These are phyloP conservation scores for Danio choprae DNA, from an alignment of 2,797 vertebrate genomes.

Conservation along the genomic window DNA sequence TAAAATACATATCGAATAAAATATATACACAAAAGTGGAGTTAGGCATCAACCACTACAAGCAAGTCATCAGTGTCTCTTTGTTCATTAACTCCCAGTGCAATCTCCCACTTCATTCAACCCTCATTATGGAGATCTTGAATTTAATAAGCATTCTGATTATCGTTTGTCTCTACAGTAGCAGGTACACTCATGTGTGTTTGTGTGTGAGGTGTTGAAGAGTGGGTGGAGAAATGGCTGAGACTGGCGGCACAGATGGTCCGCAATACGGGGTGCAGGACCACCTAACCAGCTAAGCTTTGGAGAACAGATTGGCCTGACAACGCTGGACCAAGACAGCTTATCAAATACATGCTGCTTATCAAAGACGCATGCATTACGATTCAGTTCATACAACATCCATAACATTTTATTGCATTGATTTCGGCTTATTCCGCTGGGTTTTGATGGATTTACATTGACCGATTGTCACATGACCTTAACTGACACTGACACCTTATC, in stretches of 20 bases:
- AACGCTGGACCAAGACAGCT: slow-evolving; percentile 36
- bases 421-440: no score
- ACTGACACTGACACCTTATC: neutral
- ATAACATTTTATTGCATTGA: neutral
- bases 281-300: slow-evolving; percentile 65
- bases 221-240: slow-evolving; percentile 36
- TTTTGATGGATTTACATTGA: neutral
- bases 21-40: neutral
- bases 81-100: neutral
- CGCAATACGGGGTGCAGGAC: slow-evolving; percentile 73
- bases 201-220: slow-evolving; percentile 4
- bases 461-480: neutral
- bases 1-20: neutral
- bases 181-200: slow-evolving; percentile 8
- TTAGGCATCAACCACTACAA: neutral
- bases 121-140: neutral
- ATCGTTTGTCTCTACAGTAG: neutral
- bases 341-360: slow-evolving; percentile 20
- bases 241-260: slow-evolving; percentile 74
- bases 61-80: neutral
- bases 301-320: slow-evolving; percentile 50
- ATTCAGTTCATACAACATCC: slow-evolving; percentile 1
- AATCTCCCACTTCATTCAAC: neutral
- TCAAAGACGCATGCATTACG: neutral
- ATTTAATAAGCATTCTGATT: slow-evolving; percentile 3